A percentile compares a stretch with the other conserved stretches of the same genome.
Conservation (phyloP, 37 sponge, comb jelly and placozoan species). For the Chondrilla cf. caribensis region DNA sequence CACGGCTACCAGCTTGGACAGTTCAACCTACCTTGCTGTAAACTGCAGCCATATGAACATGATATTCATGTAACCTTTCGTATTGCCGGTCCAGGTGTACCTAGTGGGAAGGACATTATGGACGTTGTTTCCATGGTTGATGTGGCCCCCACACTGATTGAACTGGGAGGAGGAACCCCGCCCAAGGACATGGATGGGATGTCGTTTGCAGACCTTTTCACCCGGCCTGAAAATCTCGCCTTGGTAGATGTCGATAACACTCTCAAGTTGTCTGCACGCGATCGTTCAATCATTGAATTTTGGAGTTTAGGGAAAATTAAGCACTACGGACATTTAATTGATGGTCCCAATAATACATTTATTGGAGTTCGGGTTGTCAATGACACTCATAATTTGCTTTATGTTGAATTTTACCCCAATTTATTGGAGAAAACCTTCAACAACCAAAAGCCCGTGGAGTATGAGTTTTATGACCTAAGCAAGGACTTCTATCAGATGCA, state of each 20-base stretch:
- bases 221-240: neutral
- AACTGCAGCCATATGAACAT: slow-evolving; percentile 76
- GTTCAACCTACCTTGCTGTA: slow-evolving; percentile 64
- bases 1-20: slow-evolving; percentile 85
- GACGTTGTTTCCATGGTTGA: slow-evolving; percentile 78
- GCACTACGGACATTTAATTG: slow-evolving; percentile 57
- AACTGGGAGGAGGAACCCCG: slow-evolving; percentile 52
- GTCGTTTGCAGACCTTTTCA: slow-evolving; percentile 49
- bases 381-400: slow-evolving; percentile 57
- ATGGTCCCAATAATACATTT: slow-evolving; percentile 75
- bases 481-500: slow-evolving; percentile 68
- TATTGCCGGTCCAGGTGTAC: slow-evolving; percentile 59
- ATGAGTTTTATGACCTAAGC: slow-evolving; percentile 59
- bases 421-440: slow-evolving; percentile 12
- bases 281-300: slow-evolving; percentile 64
- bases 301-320: slow-evolving; percentile 69
- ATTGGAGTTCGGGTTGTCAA: slow-evolving; percentile 66
- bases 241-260: neutral
- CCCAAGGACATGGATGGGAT: slow-evolving; percentile 66
- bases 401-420: slow-evolving; percentile 60
- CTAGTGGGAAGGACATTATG: neutral
- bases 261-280: neutral
- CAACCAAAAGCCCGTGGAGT: slow-evolving; percentile 38
- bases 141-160: slow-evolving; percentile 64
- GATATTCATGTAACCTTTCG: slow-evolving; percentile 66